These are phyloP conservation scores for Gastracanthus pulcherrimus DNA, from an alignment of 2,888 invertebrate species.

Conservation along the genomic window DNA sequence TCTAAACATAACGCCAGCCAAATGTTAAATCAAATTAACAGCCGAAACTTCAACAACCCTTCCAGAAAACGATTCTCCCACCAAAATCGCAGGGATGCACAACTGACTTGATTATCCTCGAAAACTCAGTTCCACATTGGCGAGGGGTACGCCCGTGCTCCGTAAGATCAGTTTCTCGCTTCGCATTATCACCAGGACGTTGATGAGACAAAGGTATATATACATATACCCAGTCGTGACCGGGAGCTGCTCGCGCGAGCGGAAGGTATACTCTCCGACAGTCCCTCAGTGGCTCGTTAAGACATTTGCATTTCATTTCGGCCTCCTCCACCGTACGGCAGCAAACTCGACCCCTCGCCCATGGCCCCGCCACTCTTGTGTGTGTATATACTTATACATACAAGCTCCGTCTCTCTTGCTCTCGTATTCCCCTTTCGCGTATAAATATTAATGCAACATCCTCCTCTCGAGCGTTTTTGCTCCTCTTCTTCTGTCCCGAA, in stretches of 20 bases:
- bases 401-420: conserved; percentile 54
- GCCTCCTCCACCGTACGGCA: conserved; percentile 57
- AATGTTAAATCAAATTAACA: too few species aligned
- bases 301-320: conserved; percentile 77
- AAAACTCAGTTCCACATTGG: neutral
- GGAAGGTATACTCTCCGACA: conserved; percentile 68
- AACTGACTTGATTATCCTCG: conserved; percentile 14
- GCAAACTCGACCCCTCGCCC: conserved; percentile 10
- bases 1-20: too few species aligned
- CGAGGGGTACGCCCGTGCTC: neutral
- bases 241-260: conserved; percentile 62
- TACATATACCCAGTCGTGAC: conserved; percentile 69
- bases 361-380: conserved; percentile 13
- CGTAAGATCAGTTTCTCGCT: conserved; percentile 38
- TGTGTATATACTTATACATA: too few species aligned
- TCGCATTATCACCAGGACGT: conserved; percentile 62
- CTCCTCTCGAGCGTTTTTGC: conserved; percentile 76
- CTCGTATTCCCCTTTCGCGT: conserved; percentile 71
- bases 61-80: neutral
- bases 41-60: neutral
- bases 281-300: conserved; percentile 78
- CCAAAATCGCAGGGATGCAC: neutral
- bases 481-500: conserved; percentile 64
- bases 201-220: conserved; percentile 70
- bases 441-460: conserved; percentile 78